Evolutionary conservation across 64 coral and sea anemone genomes (phyloP), one percentile per base, ranked within the genome.

Genomic region (Actinia equina): DNA sequence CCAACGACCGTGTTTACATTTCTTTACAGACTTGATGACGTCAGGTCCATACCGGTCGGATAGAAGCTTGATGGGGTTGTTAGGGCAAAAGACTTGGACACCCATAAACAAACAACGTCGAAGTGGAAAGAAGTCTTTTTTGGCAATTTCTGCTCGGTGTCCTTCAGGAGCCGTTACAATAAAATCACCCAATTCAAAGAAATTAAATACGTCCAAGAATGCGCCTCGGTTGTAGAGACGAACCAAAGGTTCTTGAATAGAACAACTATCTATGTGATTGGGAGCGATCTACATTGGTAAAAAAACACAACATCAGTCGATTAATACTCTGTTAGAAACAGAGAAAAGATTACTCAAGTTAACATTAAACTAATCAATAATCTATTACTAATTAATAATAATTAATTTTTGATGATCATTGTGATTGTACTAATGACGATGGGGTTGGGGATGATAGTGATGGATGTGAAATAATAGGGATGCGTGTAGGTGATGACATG

Each of bases 1-100:
- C 83, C 83, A 85, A 37, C 52, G 83, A 85, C 83, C 83, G 1
- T 85, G 30, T 85, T 85, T 85, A 44, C 83, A 85, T 42, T 58
- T 55, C 45, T 85, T 85, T 10, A 20, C 13, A 22, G 83, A 30
- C 9, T 58, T 85, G 16, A 58, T n/a, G 17, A 58, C 59, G 15
- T 59, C 37, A n/a, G 30, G 30, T 26, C 83, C 83, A 61, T 85
- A 85, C 83, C 49, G 41, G 26, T 13, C 59, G 2, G 6, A n/a
- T 41, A 85, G 41, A 8, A 85, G 55, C 18, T 42, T 60, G 20
- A 43, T 25, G 5, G 83, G 83, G 26, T 85, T 85, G 59, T 85
- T 85, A 61, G 83, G 83, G 17, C 83, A 85, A 15, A 14, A 60
- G 18, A 45, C n/a, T 18, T 85, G 17, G 20, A 85, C 30, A 41